Evolutionary conservation across 2,888 invertebrate species (phyloP), one percentile per base, ranked within the genome.

Genomic region (Oscheius sp.): DNA sequence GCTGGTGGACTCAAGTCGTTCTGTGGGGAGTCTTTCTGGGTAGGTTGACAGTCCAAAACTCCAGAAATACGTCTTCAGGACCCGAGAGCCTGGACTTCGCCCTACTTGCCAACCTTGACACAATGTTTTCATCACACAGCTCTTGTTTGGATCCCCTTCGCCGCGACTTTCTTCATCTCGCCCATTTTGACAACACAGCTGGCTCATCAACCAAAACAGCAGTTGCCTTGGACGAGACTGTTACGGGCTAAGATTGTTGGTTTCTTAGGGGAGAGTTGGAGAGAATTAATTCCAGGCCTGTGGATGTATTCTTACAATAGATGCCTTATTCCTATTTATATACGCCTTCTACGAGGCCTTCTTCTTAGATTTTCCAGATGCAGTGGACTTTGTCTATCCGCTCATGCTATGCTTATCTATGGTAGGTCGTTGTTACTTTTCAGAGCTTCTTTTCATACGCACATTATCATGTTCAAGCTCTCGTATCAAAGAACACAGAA

Each of bases 121-220:
- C 92, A 92, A 89, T 98, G 97, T 90, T 96, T 97, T 90, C 94
- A 96, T 90, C 93, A 94, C 90, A 96, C 96, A 0, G 93, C 94
- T 0, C 90, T 97, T 42, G 92, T 95, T 66, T 98, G 96, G 96
- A 90, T 93, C 50, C 96, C 97, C 0, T 95, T 95, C 35, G 74
- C 80, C 3, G 83, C 86, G 71, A 79, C 83, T 47, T 85, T 84
- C 66, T 42, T 84, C 50, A 73, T 80, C 13, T 79, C 86, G 1
- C 87, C 87, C 7, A 73, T 87, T 47, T 76, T 86, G 11, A 80
- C 84, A 1, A 84, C 82, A 11, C 87, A 87, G 74, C 82, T 86
- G 7, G 79, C 79, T 59, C 75, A 80, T 59, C 74, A 78, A n/a
- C 73, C 77, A 9, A 73, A 75, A 37, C 73, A 76, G 29, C 80